These are phyloP conservation scores for Patella ulyssiponensis DNA, from an alignment of 2,888 invertebrate genomes.

Conservation along the genomic window DNA sequence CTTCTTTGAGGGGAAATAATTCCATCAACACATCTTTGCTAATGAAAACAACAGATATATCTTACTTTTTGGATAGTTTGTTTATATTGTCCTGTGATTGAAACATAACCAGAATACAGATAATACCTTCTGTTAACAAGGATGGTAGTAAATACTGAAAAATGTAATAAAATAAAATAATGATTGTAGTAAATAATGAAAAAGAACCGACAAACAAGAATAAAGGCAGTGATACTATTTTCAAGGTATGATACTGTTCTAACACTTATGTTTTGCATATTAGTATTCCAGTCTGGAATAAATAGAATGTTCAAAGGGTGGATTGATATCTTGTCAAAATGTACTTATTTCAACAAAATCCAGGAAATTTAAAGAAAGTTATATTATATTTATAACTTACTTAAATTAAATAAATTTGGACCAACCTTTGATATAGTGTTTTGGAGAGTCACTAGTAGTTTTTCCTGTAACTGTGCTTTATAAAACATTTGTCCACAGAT, in stretches of 20 bases:
- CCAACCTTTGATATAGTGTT: constrained; percentile 76
- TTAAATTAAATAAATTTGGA: not conserved
- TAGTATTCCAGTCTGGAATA: too few species aligned
- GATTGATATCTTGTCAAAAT: too few species aligned
- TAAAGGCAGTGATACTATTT: too few species aligned
- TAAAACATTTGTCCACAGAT: constrained; percentile 81
- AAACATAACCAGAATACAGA: constrained; percentile 81
- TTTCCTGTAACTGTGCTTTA: constrained; percentile 77
- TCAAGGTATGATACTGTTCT: too few species aligned
- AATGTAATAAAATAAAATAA: too few species aligned
- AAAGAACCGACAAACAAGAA: not conserved
- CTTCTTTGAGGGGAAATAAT: too few species aligned
- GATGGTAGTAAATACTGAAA: constrained; percentile 72
- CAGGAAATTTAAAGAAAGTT: too few species aligned
- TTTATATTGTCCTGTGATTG: constrained; percentile 76
- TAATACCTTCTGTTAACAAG: constrained; percentile 78
- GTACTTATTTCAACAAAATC: too few species aligned
- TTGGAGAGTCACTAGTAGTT: constrained; percentile 78
- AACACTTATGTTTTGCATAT: too few species aligned
- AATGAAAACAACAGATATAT: not conserved
- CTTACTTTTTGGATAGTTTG: constrained; percentile 62
- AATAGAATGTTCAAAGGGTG: too few species aligned
- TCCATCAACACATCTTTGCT: not conserved
- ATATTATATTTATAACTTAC: not conserved
- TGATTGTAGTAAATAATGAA: too few species aligned